Evolutionary conservation across 2,113 vertebrate genomes (phyloP).

Genomic region (Labeo catla): DNA sequence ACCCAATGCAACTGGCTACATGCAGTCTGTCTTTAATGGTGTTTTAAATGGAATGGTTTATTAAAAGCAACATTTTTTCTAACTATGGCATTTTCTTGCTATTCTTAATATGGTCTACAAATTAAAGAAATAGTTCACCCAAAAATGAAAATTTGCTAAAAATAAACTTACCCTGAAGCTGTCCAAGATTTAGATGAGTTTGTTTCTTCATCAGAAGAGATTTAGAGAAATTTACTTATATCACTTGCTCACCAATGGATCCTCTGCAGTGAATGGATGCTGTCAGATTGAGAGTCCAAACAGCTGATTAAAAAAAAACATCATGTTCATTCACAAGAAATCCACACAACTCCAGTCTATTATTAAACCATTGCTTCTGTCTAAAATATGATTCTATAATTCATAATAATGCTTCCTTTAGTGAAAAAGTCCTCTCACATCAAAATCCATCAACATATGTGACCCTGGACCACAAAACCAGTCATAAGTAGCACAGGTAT

Average conservation of each 20-base stretch:
- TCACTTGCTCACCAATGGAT: too few relatives aligned
- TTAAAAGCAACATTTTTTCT: conserved; percentile 10
- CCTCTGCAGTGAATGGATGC: too few relatives aligned
- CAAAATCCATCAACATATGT: too few relatives aligned
- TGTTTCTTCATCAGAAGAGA: too few relatives aligned
- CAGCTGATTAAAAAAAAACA: too few relatives aligned
- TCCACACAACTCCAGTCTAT: neutral
- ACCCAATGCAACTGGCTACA: conserved; percentile 7
- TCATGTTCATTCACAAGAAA: too few relatives aligned
- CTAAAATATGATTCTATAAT: too few relatives aligned
- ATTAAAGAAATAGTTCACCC: neutral
- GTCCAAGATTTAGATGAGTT: neutral
- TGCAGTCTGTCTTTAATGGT: neutral
- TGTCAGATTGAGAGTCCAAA: too few relatives aligned
- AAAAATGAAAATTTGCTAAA: neutral
- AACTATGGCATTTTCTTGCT: neutral
- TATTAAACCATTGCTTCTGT: neutral
- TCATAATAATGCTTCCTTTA: neutral
- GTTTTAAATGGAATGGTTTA: neutral
- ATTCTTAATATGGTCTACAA: conserved; percentile 41
- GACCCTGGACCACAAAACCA: too few relatives aligned
- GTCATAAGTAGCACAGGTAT: too few relatives aligned
- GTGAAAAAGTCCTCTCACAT: neutral
- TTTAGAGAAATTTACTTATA: too few relatives aligned
- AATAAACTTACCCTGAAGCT: neutral